Evolutionary conservation across 2,888 invertebrate genomes (phyloP).

Genomic region (Poecilobothrus nobilitatus): DNA sequence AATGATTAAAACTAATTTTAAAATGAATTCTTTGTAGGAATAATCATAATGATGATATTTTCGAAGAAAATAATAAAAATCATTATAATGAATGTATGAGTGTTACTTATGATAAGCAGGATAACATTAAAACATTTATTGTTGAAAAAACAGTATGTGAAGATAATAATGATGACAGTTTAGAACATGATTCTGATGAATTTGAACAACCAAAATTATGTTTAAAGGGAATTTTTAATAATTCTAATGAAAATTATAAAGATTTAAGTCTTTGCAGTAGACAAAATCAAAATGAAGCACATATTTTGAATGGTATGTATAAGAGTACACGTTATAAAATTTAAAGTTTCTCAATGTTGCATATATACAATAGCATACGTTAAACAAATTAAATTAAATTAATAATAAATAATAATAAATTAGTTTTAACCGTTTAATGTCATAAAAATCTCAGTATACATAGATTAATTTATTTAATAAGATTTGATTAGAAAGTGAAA

Average conservation of each 20-base stretch:
- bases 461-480: no score
- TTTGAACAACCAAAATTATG: neutral
- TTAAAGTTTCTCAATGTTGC: no score
- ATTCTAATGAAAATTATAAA: neutral
- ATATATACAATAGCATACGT: no score
- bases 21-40: neutral
- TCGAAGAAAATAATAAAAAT: neutral
- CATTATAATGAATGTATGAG: conserved; percentile 51
- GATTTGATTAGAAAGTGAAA: no score
- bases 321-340: neutral
- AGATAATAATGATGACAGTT: neutral
- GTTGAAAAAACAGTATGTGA: conserved; percentile 32
- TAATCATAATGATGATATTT: neutral
- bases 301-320: neutral
- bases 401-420: no score
- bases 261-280: neutral
- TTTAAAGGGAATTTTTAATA: neutral
- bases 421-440: no score
- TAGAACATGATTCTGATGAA: neutral
- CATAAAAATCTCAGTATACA: no score
- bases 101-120: conserved; percentile 49
- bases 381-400: no score
- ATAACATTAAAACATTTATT: conserved; percentile 48
- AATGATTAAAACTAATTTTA: no score
- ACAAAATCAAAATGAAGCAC: neutral